Base-by-base conservation (phyloP, 2,888 invertebrate species). In the Cerceris rybyensis region DNA sequence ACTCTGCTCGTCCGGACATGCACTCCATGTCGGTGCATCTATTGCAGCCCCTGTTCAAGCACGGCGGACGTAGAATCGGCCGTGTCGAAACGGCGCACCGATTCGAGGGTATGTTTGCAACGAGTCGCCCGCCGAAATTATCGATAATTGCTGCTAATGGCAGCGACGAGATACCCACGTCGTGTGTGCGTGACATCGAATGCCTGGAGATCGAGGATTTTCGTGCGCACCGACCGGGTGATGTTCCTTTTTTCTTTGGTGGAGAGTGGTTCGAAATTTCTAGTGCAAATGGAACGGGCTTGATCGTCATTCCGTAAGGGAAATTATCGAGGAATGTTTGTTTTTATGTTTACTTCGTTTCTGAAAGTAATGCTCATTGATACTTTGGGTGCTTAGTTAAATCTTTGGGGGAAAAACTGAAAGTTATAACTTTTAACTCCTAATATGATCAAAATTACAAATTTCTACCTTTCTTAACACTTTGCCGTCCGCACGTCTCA, bases 71-170 rank as follows among this genome's bases (percentile, higher is more conserved):
- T 76, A 61, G 55, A 69, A 77, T 60, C 61, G 63, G 41, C 42
- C 79, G 73, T 79, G 79, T 78, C 79, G 73, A 70, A 79, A 79
- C 79, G 64, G 57, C 69, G 54, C 65, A 52, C 17, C 50, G 17
- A 64, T 49, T 52, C 61, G 65, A 76, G 72, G 77, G 41, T 59
- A 66, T 58, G 77, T 73, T 69, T 79, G 73, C 68, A 69, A 43
- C 72, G 66, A 54, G 28, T 58, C 70, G 61, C 28, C 28, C 72
- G 63, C 28, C 60, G 55, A 78, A 78, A 80, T 80, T 67, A 80
- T 80, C 80, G 80, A 74, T 78, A 78, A 80, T 80, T 70, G 59
- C 68, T 77, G 77, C 67, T 69, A 72, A 69, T 79, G 71, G 43
- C 59, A 59, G 59, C 43, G 59, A 43, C 59, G 57, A 57, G 57